Percentiles rank a stretch among this genome's conserved stretches.
phyloP scores from a whole-genome alignment of 92 coral and sea anemone genomes.

The Epizoanthus stellaris region DNA sequence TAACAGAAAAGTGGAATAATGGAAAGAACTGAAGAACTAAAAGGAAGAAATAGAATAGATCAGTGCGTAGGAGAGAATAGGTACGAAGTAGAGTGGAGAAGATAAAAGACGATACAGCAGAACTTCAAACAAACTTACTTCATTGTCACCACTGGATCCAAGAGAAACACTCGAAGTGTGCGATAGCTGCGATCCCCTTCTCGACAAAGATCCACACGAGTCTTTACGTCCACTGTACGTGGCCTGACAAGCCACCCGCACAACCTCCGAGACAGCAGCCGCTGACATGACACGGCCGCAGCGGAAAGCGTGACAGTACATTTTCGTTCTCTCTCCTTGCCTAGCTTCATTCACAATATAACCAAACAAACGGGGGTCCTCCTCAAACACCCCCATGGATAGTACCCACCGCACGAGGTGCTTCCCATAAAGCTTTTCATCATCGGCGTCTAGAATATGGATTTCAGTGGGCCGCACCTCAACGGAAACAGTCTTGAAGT shows the following conservation, averaged over 20 bases:
- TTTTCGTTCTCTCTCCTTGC: slow-evolving; percentile 94
- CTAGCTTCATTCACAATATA: slow-evolving; percentile 93
- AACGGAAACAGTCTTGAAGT: slow-evolving; percentile 74
- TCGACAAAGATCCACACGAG: slow-evolving; percentile 58
- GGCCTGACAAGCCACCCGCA: slow-evolving; percentile 90
- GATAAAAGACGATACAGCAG: neutral
- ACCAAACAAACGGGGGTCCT: slow-evolving; percentile 93
- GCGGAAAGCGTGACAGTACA: slow-evolving; percentile 98
- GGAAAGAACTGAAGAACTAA: no score
- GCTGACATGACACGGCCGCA: slow-evolving; percentile 91
- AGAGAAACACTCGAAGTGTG: slow-evolving; percentile 66
- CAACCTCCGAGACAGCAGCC: slow-evolving; percentile 86
- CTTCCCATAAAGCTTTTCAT: slow-evolving; percentile 59
- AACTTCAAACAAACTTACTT: slow-evolving; percentile 2
- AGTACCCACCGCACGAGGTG: slow-evolving; percentile 93
- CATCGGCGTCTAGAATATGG: slow-evolving; percentile 67
- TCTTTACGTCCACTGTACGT: slow-evolving; percentile 80
- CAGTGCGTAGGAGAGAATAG: no score
- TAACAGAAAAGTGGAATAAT: no score
- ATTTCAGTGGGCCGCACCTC: slow-evolving; percentile 82
- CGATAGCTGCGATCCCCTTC: slow-evolving; percentile 70
- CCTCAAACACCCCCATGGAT: slow-evolving; percentile 90
- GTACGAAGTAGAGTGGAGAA: neutral
- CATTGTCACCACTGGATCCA: slow-evolving; percentile 47
- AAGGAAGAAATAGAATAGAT: no score